These are phyloP conservation scores for Molossus molossus DNA, from an alignment of 2,797 vertebrate species.

Conservation along the genomic window DNA sequence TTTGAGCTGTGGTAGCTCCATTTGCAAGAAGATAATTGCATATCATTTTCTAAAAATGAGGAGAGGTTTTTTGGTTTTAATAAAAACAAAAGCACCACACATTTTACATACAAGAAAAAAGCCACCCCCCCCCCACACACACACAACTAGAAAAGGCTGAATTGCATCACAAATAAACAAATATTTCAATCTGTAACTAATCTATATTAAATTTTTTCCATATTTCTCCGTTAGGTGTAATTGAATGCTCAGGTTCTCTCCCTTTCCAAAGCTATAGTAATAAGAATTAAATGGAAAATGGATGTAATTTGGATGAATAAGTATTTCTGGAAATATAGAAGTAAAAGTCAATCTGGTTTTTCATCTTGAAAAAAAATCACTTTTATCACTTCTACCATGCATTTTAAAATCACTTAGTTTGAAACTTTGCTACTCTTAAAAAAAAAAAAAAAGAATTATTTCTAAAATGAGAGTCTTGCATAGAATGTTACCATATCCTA, in stretches of 20 bases:
- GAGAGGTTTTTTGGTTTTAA: conserved; percentile 58
- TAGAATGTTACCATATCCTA: not conserved
- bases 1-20: conserved; percentile 64
- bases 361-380: conserved; percentile 14
- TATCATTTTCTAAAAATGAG: conserved; percentile 64
- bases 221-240: not conserved
- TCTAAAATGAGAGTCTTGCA: not conserved
- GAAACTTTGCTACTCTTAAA: conserved; percentile 9
- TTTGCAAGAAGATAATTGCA: conserved; percentile 69
- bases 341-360: not conserved
- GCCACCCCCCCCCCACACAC: not conserved
- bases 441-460: not conserved
- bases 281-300: conserved; percentile 31
- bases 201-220: not conserved
- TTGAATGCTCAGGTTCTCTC: not conserved
- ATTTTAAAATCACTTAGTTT: conserved; percentile 19
- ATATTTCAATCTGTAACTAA: conserved; percentile 44
- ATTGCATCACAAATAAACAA: not conserved
- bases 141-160: not conserved
- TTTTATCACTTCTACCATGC: not conserved
- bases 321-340: conserved; percentile 9
- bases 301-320: not conserved
- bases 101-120: conserved; percentile 32
- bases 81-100: conserved; percentile 53
- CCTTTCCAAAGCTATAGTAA: not conserved